Conservation (phyloP, 2,888 invertebrate genomes). For the Autographa pulchrina region DNA sequence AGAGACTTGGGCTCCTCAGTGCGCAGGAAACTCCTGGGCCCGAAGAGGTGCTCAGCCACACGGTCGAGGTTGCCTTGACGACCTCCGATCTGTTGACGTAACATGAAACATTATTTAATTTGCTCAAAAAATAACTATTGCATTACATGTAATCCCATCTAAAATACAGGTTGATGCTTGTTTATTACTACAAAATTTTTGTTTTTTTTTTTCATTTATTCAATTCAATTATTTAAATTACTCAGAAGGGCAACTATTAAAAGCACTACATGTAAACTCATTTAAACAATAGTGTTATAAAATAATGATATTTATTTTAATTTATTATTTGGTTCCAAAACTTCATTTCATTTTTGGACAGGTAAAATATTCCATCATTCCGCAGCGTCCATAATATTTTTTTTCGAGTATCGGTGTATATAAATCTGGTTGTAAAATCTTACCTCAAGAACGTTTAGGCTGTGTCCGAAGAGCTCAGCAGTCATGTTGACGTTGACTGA, state of each 20-base stretch:
- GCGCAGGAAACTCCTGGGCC: conserved; percentile 91
- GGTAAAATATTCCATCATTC: background rate
- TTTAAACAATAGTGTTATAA: too few relatives aligned
- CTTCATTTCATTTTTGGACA: too few relatives aligned
- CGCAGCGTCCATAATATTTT: background rate
- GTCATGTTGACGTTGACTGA: conserved; percentile 93
- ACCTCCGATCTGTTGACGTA: conserved; percentile 85
- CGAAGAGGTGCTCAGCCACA: conserved; percentile 93
- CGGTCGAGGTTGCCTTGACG: conserved; percentile 95
- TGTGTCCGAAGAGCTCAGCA: conserved; percentile 93
- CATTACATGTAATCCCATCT: too few relatives aligned
- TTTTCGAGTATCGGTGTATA: background rate
- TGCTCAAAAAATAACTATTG: background rate
- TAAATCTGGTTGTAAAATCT: conserved; percentile 24
- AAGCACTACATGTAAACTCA: too few relatives aligned
- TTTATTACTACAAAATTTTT: too few relatives aligned
- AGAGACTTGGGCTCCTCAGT: conserved; percentile 81
- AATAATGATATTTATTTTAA: too few relatives aligned
- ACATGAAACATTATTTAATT: background rate
- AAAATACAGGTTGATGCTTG: too few relatives aligned
- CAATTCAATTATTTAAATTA: too few relatives aligned
- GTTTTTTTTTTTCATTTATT: too few relatives aligned
- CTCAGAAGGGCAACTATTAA: too few relatives aligned
- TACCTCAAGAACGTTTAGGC: conserved; percentile 93
- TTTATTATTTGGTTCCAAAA: too few relatives aligned